Base-by-base conservation (phyloP, 1,140 invertebrate species). In the Caenorhabditis latens region DNA sequence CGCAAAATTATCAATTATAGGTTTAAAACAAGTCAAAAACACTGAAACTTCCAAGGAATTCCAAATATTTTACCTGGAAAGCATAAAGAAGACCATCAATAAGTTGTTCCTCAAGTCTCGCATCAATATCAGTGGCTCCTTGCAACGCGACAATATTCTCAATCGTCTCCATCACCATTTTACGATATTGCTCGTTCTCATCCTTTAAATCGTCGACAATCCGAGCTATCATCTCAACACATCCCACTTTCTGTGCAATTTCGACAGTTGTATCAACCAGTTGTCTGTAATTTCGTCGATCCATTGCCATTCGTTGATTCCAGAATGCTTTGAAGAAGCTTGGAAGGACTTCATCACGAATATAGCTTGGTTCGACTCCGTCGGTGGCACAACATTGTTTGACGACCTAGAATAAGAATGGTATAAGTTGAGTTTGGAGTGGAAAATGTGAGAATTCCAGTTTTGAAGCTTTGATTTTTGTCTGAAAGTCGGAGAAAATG, bases 131-230 rank as follows among this genome's bases (percentile, higher is more conserved):
- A 0, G 97, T 96, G 0, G 98, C 97, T 53, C 98, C 98, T 24
- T 99, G 94, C 93, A 98, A 98, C 8, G 96, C 96, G 95, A 99
- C 97, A 86, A 99, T 94, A 93, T 99, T 99, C 93, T 99, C 98
- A 88, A 99, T 99, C 0, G 97, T 99, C 93, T 99, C 98, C 97
- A 99, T 99, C 0, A 99, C 98, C 98, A 99, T 99, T 94, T 99
- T 99, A 42, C 87, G 95, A 93, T 99, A 99, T 91, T 99, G 97
- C 93, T 99, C 98, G 93, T 99, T 99, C 94, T 99, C 98, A 93
- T 99, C 98, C 94, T 99, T 99, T 50, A 99, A 94, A 94, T 99
- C 98, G 91, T 99, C 98, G 0, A 99, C 98, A 61, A 99, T 97
- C 83, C 98, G 95, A 93, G 97, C 97, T 84, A 99, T 97, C 86